Evolutionary conservation across 64 coral and sea anemone species (phyloP), one percentile per base, ranked within the genome.

Genomic region (Actinia equina): DNA sequence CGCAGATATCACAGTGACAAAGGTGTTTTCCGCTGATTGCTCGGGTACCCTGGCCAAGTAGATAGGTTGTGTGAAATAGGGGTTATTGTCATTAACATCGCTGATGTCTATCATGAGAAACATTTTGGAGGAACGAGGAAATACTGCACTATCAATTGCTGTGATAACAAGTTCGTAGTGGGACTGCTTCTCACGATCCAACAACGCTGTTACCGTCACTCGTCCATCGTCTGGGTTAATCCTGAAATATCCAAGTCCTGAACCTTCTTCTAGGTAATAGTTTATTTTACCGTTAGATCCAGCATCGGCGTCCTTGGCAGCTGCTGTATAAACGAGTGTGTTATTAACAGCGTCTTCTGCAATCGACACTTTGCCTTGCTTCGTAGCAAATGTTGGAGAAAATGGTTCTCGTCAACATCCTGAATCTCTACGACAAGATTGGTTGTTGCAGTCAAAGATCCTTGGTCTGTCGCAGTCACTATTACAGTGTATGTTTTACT

Each of bases 351-450:
- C 0, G 37, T 52, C 3, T 16, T 85, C 63, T 2, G 2, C 10
- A 11, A 96, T 44, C 7, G 65, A n/a, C 17, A 52, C 80, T 7
- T 54, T n/a, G 19, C 44, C 82, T 77, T 96, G 94, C 9, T 82
- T 70, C 2, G 27, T 53, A 41, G 43, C 76, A 91, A 96, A 96
- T 18, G 22, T 41, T 9, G 94, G 94, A 58, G 85, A 41, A 45
- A 59, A 23, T 87, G 55, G 70, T 96, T 96, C 62, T 96, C 89
- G 59, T 96, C 91, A 13, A 96, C 94, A 44, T 96, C 88, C 63
- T 96, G 94, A 0, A 96, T 84, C 44, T 87, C 89, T 60, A 96
- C 90, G 2, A 54, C 86, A 44, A 96, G 55, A 25, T 89, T 27
- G 6, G 91, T 93, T 59, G 88, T 88, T 12, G 86, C 80, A 55